These are phyloP conservation scores for Stegodyphus mimosarum DNA, from an alignment of 1,140 invertebrate genomes.

Conservation along the genomic window DNA sequence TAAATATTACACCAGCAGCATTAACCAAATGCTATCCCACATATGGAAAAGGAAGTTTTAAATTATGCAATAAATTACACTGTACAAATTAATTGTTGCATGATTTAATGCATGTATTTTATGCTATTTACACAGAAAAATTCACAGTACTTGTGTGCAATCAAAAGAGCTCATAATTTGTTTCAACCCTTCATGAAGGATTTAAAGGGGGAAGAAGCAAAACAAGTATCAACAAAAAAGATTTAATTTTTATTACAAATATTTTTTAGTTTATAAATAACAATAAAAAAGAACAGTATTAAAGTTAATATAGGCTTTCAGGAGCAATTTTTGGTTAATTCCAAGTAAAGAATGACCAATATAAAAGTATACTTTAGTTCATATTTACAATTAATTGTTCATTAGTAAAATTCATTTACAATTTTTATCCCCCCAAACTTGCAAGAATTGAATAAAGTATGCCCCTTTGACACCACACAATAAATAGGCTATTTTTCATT, in stretches of 20 bases:
- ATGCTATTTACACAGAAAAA: not conserved
- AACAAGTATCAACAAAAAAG: not conserved
- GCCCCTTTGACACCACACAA: too few relatives aligned
- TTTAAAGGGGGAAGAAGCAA: not conserved
- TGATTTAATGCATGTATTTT: not conserved
- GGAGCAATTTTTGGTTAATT: too few relatives aligned
- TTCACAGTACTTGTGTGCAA: not conserved
- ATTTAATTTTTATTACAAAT: not conserved
- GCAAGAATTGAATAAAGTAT: too few relatives aligned
- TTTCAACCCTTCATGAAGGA: too few relatives aligned
- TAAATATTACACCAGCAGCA: constrained; percentile 30
- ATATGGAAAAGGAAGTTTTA: constrained; percentile 19
- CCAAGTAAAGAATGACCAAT: too few relatives aligned
- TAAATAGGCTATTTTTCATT: not conserved
- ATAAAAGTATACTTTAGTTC: too few relatives aligned
- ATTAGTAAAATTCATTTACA: not conserved
- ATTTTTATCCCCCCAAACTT: not conserved
- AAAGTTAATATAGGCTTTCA: too few relatives aligned
- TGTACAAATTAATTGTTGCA: constrained; percentile 16
- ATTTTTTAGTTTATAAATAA: not conserved
- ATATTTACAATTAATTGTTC: not conserved
- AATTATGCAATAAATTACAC: constrained; percentile 33
- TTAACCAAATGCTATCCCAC: constrained; percentile 1
- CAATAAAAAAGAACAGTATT: not conserved
- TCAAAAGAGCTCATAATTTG: not conserved